Evolutionary conservation across 2,797 vertebrate species (phyloP), one percentile per base, ranked within the genome.

Genomic region (Clarias pachynema): DNA sequence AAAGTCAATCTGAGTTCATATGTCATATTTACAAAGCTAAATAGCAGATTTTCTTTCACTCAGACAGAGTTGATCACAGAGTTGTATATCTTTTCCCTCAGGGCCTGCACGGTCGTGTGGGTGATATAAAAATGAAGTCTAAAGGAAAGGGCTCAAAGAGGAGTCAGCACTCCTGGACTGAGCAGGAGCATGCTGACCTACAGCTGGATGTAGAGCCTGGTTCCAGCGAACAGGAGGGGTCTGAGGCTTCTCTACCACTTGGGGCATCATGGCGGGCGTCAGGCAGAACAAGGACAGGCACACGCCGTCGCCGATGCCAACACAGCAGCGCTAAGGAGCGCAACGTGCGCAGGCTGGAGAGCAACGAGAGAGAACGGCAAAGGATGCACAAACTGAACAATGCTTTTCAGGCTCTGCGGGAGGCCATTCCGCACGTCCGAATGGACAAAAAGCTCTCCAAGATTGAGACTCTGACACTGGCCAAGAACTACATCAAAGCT

Each of bases 381-480:
- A 95, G 98, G 56, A 99, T 99, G 98, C 98, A 99, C 95, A 99
- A 99, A 88, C 97, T 99, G 85, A 99, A 99, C 95, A 98, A 98
- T 0, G 98, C 98, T 0, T 99, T 99, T 93, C 98, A 99, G 91
- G 98, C 97, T 0, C 84, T 99, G 87, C 94, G 97, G 0, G 98
- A 99, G 92, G 95, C 97, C 91, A 99, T 99, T 90, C 98, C 98
- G 0, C 98, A 99, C 0, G 97, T 99, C 80, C 95, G 97, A 49
- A 97, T 95, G 0, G 98, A 98, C 91, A 98, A 97, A 93, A 99
- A 99, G 90, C 96, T 99, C 10, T 99, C 98, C 92, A 99, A 99
- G 95, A 99, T 99, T 1, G 98, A 99, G 94, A 99, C 98, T 0
- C 96, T 99, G 78, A 99, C 98, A 0, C 92, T 99, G 93, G 98